Evolutionary conservation across 2,888 invertebrate genomes (phyloP), one percentile per base, ranked within the genome.

Genomic region (Ceramica pisi): DNA sequence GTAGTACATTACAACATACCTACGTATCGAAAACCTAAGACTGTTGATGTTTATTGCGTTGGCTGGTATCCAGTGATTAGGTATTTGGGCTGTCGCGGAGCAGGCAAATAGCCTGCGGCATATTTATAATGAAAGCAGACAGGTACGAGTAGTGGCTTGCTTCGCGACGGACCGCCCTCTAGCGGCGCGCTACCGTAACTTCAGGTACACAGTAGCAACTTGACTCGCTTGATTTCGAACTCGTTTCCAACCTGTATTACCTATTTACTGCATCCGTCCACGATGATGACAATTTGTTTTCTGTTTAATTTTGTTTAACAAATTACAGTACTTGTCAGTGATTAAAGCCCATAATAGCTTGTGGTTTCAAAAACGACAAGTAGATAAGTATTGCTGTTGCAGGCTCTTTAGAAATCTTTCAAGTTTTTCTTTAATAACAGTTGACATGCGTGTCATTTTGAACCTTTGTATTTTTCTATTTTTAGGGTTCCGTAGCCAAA

Each of bases 101-200:
- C 87, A 82, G 87, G 88, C 86, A 89, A 90, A 89, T 82, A 91
- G 90, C 92, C 90, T 31, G 64, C 41, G 91, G 92, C 91, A 78
- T 85, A 84, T 88, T 91, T 90, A 85, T 92, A 92, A 93, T 92
- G 91, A 90, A 91, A 89, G 91, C 91, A 90, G 92, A 87, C 92
- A 90, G 89, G 89, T 89, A 87, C 83, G 84, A 83, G 88, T 84
- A 82, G 83, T 85, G 85, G 83, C 86, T 86, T 81, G 83, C 76
- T 78, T 83, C 83, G 87, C 86, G 87, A 85, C 84, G 82, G 74
- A 65, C 83, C 84, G 88, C 90, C 88, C 84, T 69, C 82, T 85
- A 84, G 83, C 88, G 81, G 67, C 78, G 71, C 53, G 83, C 86
- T 84, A 80, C 82, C 62, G 84, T 76, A 73, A 77, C 78, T 80